Evolutionary conservation across 1,140 invertebrate species (phyloP).

Genomic region (Sitophilus oryzae): DNA sequence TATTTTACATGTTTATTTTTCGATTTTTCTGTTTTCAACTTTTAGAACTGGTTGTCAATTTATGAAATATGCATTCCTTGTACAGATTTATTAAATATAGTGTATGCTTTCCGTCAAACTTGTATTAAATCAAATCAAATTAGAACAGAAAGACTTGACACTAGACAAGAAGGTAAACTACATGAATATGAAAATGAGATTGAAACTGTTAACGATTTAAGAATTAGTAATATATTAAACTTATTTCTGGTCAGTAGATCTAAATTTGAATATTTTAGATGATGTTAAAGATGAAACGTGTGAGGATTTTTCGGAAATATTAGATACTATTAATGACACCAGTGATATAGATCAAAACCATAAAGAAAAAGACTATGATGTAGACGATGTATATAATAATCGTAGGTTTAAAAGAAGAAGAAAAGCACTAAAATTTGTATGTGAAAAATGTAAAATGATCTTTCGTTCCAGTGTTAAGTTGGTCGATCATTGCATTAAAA

Average conservation of each 20-base stretch:
- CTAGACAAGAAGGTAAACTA: neutral
- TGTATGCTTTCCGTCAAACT: conserved; percentile 15
- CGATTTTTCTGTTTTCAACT: neutral
- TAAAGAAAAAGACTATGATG: conserved; percentile 10
- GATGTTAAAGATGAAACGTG: conserved; percentile 14
- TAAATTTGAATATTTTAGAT: too few species aligned
- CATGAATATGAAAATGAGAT: too few species aligned
- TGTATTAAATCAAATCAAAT: conserved; percentile 12
- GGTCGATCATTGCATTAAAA: conserved; percentile 45
- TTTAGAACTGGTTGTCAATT: conserved; percentile 4
- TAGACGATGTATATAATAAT: conserved; percentile 3
- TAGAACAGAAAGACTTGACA: neutral
- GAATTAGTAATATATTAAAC: too few species aligned
- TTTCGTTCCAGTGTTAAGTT: conserved; percentile 29
- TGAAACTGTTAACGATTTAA: too few species aligned
- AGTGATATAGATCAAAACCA: conserved; percentile 2
- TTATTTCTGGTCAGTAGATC: too few species aligned
- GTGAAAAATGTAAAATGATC: conserved; percentile 27
- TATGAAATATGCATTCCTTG: conserved; percentile 19
- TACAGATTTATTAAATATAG: conserved; percentile 18
- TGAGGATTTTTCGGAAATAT: conserved; percentile 9
- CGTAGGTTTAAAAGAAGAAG: conserved; percentile 7
- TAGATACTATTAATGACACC: conserved; percentile 2
- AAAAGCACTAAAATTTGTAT: conserved; percentile 21
- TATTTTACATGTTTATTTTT: conserved; percentile 3